Evolutionary conservation across 1,140 invertebrate species (phyloP), one percentile per base, ranked within the genome.

Genomic region (Heliconius nattereri): DNA sequence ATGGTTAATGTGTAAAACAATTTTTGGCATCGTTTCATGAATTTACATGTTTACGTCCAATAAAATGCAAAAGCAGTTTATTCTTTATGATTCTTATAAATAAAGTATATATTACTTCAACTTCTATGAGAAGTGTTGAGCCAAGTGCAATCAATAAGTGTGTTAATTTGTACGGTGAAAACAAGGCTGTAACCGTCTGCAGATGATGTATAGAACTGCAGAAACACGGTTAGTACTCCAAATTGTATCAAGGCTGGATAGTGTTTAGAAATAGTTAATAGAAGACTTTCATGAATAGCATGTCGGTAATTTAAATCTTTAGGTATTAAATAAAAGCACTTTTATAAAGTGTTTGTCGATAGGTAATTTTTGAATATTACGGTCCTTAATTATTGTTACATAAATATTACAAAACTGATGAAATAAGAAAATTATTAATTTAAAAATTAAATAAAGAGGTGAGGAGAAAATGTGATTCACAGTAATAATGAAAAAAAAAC

Each of bases 111-210:
- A 66, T 66, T 66, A 29, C 60, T 3, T 26, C 13, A 66, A 29
- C 11, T 54, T 54, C 52, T 70, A 26, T 71, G 7, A 19, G 20
- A 49, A 23, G 57, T 20, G n/a, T 54, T 75, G 19, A 49, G 78
- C 73, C 78, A 76, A 76, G 66, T 57, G 74, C 26, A 79, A 79
- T 79, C 26, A 79, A 79, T 79, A 75, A 75, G 57, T 79, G 73
- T 71, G 40, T 66, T 79, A 79, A 79, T 79, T 75, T 79, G 78
- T 75, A 77, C 7, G 40, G 19, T 75, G 52, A 75, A 79, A 49
- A 80, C 70, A 76, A 66, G 70, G 35, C 23, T 60, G 73, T 60
- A 78, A 11, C 32, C 23, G 29, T 75, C 54, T 78, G 20, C 26
- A 74, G 7, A 79, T 76, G 60, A 70, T 45, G 75, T 70, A 71